Evolutionary conservation across 2,888 invertebrate species (phyloP), one percentile per base, ranked within the genome.

Genomic region (Adela reaumurella): DNA sequence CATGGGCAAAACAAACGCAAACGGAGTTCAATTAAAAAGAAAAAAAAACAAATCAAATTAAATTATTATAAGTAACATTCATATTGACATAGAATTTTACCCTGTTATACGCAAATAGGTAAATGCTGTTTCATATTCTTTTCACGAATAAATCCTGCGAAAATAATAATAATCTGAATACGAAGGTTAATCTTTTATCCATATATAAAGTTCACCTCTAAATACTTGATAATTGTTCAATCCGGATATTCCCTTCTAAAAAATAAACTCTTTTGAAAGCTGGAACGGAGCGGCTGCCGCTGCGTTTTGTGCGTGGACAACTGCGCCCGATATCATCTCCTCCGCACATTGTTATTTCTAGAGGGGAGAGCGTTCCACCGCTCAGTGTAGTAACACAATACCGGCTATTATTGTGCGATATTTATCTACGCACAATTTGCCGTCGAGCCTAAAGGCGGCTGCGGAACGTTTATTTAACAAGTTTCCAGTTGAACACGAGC

Each of bases 361-460:
- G 53, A 52, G 60, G 52, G 59, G 55, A 55, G 35, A 35, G 6
- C 11, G 35, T 35, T 35, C 11, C n/a, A n/a, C n/a, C n/a, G 11
- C 35, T 14, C 11, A 3, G 35, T 35, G 35, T 35, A 54, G 65
- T 66, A 70, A 70, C 67, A 76, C 74, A 76, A 77, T 74, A 68
- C 68, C 51, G 60, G 60, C 70, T 72, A 74, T 76, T 74, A 74
- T 76, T 62, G 61, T 35, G 56, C 64, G 56, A 60, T 77, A 74
- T 76, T 76, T 74, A 68, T 70, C 64, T 74, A 74, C 74, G 77
- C 72, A 74, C 77, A 77, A 77, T 78, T 78, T 77, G 76, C 71
- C 56, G 60, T 56, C 60, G 49, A 60, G 48, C 44, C 47, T 3
- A n/a, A 35, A 35, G 24, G 24, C 35, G 8, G 35, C 35, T 14